These are phyloP conservation scores for Lycaon pictus DNA, from an alignment of 2,113 vertebrate genomes.

Conservation along the genomic window DNA sequence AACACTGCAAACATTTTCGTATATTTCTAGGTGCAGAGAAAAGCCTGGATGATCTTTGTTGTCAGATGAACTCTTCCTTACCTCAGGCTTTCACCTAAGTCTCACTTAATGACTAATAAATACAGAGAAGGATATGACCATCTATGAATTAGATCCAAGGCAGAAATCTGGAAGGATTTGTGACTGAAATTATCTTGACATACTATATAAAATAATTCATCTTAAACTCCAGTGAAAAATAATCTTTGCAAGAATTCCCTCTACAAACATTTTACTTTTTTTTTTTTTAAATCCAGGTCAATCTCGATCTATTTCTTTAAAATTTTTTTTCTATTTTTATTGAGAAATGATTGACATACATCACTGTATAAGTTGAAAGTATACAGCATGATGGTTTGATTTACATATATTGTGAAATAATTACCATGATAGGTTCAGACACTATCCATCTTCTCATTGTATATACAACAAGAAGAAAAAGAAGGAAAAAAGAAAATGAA, in stretches of 20 bases:
- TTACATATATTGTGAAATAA: not conserved
- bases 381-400: not conserved
- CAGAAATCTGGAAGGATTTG: conserved; percentile 19
- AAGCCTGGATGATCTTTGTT: not conserved
- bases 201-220: conserved; percentile 23
- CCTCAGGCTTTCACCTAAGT: not conserved
- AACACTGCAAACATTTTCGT: not conserved
- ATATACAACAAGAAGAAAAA: not conserved
- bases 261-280: not conserved
- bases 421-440: not conserved
- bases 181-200: not conserved
- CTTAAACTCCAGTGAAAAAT: not conserved
- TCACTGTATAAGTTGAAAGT: not conserved
- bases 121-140: not conserved
- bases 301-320: not conserved
- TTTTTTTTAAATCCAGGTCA: not conserved
- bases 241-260: not conserved
- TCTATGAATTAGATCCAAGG: not conserved
- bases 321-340: not conserved
- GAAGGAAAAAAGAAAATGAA: not conserved
- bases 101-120: not conserved
- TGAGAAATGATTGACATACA: not conserved
- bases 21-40: not conserved
- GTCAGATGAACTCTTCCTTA: not conserved
- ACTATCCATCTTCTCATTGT: not conserved